These are phyloP conservation scores for Crenuchus spilurus DNA, from an alignment of 2,797 vertebrate species.

Conservation along the genomic window DNA sequence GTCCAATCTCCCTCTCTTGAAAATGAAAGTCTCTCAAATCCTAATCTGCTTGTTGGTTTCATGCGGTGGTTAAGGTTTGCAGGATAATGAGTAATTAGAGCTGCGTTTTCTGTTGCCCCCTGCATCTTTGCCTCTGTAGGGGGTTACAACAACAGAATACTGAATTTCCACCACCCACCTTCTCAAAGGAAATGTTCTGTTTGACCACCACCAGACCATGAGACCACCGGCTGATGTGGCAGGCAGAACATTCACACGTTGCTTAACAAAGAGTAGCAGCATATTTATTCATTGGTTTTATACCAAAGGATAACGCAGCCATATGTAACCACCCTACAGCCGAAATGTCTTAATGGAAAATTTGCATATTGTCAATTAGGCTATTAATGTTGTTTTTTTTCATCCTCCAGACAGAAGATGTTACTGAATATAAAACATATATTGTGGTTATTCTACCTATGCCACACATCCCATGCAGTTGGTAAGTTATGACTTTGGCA, in stretches of 20 bases:
- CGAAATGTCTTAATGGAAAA: not conserved
- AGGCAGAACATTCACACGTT: conserved; percentile 10
- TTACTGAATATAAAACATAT: conserved; percentile 86
- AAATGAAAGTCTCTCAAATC: not conserved
- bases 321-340: not conserved
- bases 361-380: not conserved
- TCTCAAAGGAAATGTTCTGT: conserved; percentile 58
- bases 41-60: conserved; percentile 1
- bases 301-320: conserved; percentile 8
- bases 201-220: conserved; percentile 55
- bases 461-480: conserved; percentile 74
- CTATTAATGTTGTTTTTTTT: conserved; percentile 26
- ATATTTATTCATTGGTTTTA: not conserved
- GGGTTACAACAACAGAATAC: conserved; percentile 52
- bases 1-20: not conserved
- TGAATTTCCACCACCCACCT: conserved; percentile 63
- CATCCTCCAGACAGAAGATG: conserved; percentile 85
- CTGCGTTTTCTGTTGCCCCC: not conserved
- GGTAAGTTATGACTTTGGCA: conserved; percentile 62
- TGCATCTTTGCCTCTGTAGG: conserved; percentile 57
- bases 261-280: not conserved
- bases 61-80: not conserved
- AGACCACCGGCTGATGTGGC: conserved; percentile 28
- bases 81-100: not conserved
- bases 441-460: conserved; percentile 87